Base-by-base conservation (phyloP, 1,140 invertebrate genomes). In the Panonychus citri region DNA sequence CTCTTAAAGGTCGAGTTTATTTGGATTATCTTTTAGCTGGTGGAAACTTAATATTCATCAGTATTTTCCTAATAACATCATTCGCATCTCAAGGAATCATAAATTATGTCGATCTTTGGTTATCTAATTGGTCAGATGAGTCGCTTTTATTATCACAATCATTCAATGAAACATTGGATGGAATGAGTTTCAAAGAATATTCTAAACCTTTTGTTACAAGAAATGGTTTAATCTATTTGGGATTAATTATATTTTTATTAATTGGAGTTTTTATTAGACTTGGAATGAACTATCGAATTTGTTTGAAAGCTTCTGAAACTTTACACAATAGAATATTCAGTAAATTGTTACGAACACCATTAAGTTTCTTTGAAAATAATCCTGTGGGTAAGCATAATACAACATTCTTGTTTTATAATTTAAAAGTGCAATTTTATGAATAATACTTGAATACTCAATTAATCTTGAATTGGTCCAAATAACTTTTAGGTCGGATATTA, bases 331-430 rank as follows among this genome's bases (percentile, higher is more conserved):
- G 66, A 8, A 87, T 93, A 79, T 90, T 91, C 64, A 68, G 70
- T 8, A 79, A 78, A 49, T 77, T 94, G 1, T 77, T 86, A 26
- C 73, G 79, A 10, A 80, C 83, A 0, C 82, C 80, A 1, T 87
- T 90, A 76, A 73, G 75, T 10, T 93, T 91, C 69, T 93, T 91
- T 68, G 85, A 87, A 61, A 79, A 77, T 8, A 90, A 91, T 67
- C 80, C 83, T 3, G 77, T 78, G 50, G 74, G 74, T 53, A 37
- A 39, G 49, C 2, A 3, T n/a, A n/a, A n/a, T n/a, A 34, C 30
- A n/a, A n/a, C n/a, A n/a, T n/a, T n/a, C n/a, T n/a, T n/a, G n/a
- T n/a, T n/a, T n/a, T n/a, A n/a, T n/a, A n/a, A n/a, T n/a, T n/a
- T n/a, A n/a, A n/a, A n/a, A n/a, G n/a, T n/a, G n/a, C n/a, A n/a